A percentile compares a stretch with the other conserved stretches of the same genome.
phyloP scores from a whole-genome alignment of 2,113 vertebrate species.

The Ochotona princeps region DNA sequence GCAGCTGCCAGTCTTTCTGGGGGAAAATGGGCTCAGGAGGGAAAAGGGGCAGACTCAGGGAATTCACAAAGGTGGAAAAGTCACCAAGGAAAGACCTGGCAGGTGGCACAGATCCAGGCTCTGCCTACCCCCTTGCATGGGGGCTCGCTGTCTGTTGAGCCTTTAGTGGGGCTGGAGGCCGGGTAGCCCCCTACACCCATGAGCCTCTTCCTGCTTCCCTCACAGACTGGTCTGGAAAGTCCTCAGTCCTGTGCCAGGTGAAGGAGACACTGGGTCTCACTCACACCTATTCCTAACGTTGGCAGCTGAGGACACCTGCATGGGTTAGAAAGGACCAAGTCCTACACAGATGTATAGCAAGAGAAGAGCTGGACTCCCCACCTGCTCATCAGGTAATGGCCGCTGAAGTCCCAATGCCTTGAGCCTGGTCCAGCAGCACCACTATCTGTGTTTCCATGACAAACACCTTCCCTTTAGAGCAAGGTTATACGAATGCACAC shows the following conservation, averaged over 20 bases:
- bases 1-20: neutral
- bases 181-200: neutral
- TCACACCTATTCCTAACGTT: rapidly evolving
- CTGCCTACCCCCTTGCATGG: too few species aligned
- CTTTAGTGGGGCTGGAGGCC: neutral
- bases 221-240: neutral
- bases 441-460: neutral
- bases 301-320: neutral
- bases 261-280: neutral
- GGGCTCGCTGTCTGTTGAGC: neutral
- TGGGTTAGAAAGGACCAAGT: neutral
- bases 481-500: neutral
- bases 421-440: too few species aligned
- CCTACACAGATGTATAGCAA: too few species aligned
- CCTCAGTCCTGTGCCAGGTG: neutral
- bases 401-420: too few species aligned
- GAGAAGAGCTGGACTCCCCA: neutral
- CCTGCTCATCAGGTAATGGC: neutral
- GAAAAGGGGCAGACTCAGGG: neutral
- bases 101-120: too few species aligned
- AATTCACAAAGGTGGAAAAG: neutral
- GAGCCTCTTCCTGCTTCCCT: too few species aligned
- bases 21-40: neutral
- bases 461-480: neutral
- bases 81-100: neutral